A percentile compares a stretch with the other conserved stretches of the same genome.
Conservation (phyloP, 37 sponge, comb jelly and placozoan genomes). For the Chondrosia reniformis region DNA sequence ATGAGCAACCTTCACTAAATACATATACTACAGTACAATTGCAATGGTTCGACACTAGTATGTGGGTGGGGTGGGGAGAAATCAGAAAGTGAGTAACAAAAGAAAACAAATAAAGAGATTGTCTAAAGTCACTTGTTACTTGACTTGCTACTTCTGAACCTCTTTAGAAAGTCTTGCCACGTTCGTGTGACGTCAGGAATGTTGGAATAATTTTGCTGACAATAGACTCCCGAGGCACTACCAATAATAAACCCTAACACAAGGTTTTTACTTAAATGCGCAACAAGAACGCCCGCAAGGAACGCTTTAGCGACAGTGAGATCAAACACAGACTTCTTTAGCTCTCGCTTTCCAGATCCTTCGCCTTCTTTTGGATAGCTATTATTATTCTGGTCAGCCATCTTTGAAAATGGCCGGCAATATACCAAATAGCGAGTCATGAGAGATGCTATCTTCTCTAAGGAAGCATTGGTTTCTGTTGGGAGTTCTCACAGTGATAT, state of each 20-base stretch:
- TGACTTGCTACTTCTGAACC: not conserved
- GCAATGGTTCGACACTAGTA: not conserved
- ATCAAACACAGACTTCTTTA: slow-evolving; percentile 32
- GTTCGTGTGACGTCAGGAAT: slow-evolving; percentile 38
- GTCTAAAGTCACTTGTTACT: not conserved
- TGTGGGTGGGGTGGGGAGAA: not conserved
- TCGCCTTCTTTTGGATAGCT: slow-evolving; percentile 8
- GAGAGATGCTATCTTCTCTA: slow-evolving; percentile 19
- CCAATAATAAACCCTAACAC: slow-evolving; percentile 54
- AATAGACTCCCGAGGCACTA: slow-evolving; percentile 38
- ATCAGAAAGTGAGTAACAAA: not conserved
- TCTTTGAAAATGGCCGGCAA: not conserved
- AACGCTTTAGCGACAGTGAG: slow-evolving; percentile 54
- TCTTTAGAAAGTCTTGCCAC: slow-evolving; percentile 35
- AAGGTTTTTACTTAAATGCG: slow-evolving; percentile 54
- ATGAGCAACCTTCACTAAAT: too few species aligned
- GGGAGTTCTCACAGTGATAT: slow-evolving; percentile 76
- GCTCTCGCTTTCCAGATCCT: not conserved
- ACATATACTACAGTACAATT: too few species aligned
- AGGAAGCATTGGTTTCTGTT: slow-evolving; percentile 88
- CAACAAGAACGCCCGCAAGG: slow-evolving; percentile 49
- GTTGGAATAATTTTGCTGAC: slow-evolving; percentile 44
- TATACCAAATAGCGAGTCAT: not conserved
- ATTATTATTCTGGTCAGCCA: slow-evolving; percentile 26
- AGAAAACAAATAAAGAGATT: not conserved